Evolutionary conservation across 2,797 vertebrate species (phyloP).

Genomic region (Rhinatrema bivittatum): DNA sequence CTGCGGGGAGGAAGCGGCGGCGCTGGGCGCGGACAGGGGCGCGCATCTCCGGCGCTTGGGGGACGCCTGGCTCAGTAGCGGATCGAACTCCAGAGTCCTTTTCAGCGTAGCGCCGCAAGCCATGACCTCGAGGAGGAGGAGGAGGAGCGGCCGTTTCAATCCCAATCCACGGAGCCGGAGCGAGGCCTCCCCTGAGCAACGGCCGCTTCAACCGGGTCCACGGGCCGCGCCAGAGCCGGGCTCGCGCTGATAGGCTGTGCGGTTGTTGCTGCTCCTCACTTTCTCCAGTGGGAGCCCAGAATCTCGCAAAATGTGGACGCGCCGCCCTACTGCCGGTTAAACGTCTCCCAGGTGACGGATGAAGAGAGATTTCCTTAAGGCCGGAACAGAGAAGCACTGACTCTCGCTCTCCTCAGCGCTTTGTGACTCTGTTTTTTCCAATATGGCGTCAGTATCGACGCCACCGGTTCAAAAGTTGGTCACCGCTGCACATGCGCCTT

Average conservation of each 20-base stretch:
- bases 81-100: constrained; percentile 90
- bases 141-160: constrained; percentile 7
- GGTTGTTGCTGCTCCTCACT: background rate
- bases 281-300: background rate
- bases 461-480: constrained; percentile 59
- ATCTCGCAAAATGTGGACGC: background rate
- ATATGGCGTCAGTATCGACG: constrained; percentile 82
- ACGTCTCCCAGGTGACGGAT: background rate
- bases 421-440: constrained; percentile 18
- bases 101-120: constrained; percentile 91
- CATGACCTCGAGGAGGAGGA: constrained; percentile 64
- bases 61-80: constrained; percentile 75
- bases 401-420: too few species aligned
- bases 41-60: constrained; percentile 83
- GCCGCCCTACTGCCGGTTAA: background rate
- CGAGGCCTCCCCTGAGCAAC: too few species aligned
- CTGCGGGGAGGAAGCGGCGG: constrained; percentile 71
- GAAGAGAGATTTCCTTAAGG: background rate
- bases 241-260: background rate
- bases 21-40: constrained; percentile 70
- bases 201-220: background rate
- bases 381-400: constrained; percentile 54
- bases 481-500: constrained; percentile 34
- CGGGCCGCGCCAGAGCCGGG: too few species aligned
- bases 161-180: background rate